A percentile compares a stretch with the other conserved stretches of the same genome.
Evolutionary conservation across 2,113 vertebrate genomes (phyloP).

Genomic region (Tupaia chinensis): DNA sequence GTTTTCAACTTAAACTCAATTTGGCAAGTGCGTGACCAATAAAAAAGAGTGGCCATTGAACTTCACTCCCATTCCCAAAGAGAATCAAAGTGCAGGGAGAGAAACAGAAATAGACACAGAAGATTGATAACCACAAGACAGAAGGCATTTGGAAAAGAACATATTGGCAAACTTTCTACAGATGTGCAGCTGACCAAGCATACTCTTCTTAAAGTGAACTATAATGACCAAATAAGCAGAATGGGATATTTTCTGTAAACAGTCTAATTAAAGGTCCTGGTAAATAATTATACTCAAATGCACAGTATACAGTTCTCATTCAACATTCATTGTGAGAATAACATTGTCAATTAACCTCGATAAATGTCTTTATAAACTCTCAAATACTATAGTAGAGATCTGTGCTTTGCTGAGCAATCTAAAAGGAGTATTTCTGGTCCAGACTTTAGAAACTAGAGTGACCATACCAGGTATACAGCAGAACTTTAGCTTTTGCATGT

Average conservation of each 20-base stretch:
- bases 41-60: background rate
- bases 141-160: background rate
- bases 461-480: background rate
- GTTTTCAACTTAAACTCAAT: slow-evolving; percentile 42
- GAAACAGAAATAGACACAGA: background rate
- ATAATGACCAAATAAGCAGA: background rate
- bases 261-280: background rate
- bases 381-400: background rate
- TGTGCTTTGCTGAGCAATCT: background rate
- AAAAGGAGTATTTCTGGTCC: background rate
- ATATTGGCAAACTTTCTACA: background rate
- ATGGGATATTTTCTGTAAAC: background rate
- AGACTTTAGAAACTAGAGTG: background rate
- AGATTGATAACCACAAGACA: background rate
- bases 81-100: background rate
- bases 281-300: background rate
- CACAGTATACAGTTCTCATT: background rate
- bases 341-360: background rate
- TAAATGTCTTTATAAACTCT: background rate
- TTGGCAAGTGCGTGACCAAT: slow-evolving; percentile 21
- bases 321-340: too few relatives aligned
- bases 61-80: background rate
- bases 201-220: background rate
- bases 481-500: background rate
- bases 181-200: background rate